These are phyloP conservation scores for Trididemnum miniatum DNA, from an alignment of 23 tunicate genomes.

Conservation along the genomic window DNA sequence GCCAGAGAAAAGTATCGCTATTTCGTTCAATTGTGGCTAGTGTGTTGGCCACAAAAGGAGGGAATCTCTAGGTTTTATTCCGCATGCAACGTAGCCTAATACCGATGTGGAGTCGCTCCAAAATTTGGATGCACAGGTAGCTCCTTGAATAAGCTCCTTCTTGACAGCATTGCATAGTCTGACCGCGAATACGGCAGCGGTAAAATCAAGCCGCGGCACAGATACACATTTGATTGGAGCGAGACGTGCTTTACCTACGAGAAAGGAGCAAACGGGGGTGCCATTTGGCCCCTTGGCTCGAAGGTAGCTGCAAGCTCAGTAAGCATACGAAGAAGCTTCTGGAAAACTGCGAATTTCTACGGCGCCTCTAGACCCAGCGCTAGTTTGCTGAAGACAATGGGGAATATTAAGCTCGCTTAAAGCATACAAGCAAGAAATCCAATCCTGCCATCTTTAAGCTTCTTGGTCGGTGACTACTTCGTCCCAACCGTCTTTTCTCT, in stretches of 20 bases:
- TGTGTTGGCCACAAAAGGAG: constrained; percentile 7
- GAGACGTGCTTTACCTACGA: constrained; percentile 2
- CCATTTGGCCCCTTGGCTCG: background rate
- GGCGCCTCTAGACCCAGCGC: too few species aligned
- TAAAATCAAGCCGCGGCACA: background rate
- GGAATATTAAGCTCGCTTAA: too few species aligned
- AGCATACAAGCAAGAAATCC: too few species aligned
- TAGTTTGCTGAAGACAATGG: too few species aligned
- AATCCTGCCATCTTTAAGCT: too few species aligned
- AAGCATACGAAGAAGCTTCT: background rate
- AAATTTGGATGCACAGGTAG: background rate
- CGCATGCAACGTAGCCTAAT: background rate
- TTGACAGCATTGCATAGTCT: background rate
- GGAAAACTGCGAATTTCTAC: constrained; percentile 1
- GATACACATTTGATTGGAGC: background rate
- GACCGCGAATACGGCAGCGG: constrained; percentile 25
- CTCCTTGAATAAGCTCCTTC: background rate
- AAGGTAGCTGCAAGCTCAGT: constrained; percentile 1
- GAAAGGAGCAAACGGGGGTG: background rate
- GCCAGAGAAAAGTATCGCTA: background rate
- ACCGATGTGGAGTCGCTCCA: constrained; percentile 8
- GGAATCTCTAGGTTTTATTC: background rate
- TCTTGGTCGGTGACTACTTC: too few species aligned
- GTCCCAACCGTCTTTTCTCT: too few species aligned
- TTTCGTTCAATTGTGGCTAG: constrained; percentile 4